Base-by-base conservation (phyloP, 2,888 invertebrate genomes). In the Oscheius onirici region DNA sequence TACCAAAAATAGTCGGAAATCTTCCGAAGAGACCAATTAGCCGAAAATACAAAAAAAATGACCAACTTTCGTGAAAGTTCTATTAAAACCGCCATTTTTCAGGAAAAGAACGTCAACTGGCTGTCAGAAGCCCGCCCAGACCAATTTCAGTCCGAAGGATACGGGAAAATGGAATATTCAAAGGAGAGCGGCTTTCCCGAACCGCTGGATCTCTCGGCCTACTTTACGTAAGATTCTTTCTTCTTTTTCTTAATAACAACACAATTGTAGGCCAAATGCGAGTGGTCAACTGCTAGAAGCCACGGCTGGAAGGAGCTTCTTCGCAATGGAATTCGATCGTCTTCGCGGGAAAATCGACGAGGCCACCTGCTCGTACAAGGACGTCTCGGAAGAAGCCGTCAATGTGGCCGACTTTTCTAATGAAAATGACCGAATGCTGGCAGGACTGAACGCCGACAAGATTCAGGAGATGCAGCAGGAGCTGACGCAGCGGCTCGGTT, bases 131-230 rank as follows among this genome's bases (percentile, higher is more conserved):
- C 65, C 8, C 57, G 55, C n/a, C 17, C 28, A 0, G 70, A 69
- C 11, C 71, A 72, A n/a, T 51, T 65, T 8, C 15, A 40, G 2
- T 51, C 28, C 40, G 17, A 49, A 8, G 67, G 46, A 11, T 55
- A 65, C 15, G 55, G 63, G 0, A n/a, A 24, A 20, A 26, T 69
- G 34, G 43, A 43, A n/a, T 79, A 74, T 57, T 79, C 81, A 20
- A 76, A 75, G 44, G 80, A 83, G 22, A 80, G 79, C 41, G 86
- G 86, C 20, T 86, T 86, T 58, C 86, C 86, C 8, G 80, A 80
- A 20, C 74, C 80, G 8, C 69, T 84, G 5, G 81, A 85, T 71
- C 72, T 86, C 20, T 76, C 76, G 11, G 55, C 67, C 1, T 83
- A 82, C 58, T 80, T 70, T 43, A 34, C 11, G 70, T 58, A 24